These are phyloP conservation scores for Halictus quadricinctus DNA, from an alignment of 2,888 invertebrate genomes.

Conservation along the genomic window DNA sequence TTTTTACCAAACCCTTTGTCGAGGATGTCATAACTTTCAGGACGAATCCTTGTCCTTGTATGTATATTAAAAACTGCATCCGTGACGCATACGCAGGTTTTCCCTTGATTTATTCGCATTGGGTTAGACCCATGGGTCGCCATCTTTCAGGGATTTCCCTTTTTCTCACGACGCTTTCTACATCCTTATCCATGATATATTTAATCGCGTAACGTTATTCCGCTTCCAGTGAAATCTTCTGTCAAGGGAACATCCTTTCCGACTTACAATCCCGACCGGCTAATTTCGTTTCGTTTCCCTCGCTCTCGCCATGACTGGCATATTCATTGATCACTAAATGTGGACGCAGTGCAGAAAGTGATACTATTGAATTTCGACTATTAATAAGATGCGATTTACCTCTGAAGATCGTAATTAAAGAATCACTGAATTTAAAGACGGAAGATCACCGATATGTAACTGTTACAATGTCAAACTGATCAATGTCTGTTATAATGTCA, in stretches of 20 bases:
- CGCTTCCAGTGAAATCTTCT: neutral
- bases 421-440: too few relatives aligned
- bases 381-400: neutral
- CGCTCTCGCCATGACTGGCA: neutral
- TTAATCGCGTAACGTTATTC: constrained; percentile 6
- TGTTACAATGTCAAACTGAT: too few relatives aligned
- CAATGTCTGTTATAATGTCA: too few relatives aligned
- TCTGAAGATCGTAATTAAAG: too few relatives aligned
- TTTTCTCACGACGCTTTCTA: neutral
- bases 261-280: neutral
- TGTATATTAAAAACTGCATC: constrained; percentile 48
- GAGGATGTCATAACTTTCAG: constrained; percentile 41
- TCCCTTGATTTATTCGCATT: constrained; percentile 69
- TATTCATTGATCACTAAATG: neutral
- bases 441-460: too few relatives aligned
- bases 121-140: constrained; percentile 10
- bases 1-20: constrained; percentile 45
- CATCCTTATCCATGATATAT: constrained; percentile 12
- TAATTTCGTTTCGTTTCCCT: neutral
- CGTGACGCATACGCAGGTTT: constrained; percentile 70
- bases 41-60: constrained; percentile 14
- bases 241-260: neutral
- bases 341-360: neutral
- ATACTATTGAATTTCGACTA: neutral
- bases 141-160: constrained; percentile 24